Base-by-base conservation (phyloP, 2,797 vertebrate genomes). In the Acomys russatus region DNA sequence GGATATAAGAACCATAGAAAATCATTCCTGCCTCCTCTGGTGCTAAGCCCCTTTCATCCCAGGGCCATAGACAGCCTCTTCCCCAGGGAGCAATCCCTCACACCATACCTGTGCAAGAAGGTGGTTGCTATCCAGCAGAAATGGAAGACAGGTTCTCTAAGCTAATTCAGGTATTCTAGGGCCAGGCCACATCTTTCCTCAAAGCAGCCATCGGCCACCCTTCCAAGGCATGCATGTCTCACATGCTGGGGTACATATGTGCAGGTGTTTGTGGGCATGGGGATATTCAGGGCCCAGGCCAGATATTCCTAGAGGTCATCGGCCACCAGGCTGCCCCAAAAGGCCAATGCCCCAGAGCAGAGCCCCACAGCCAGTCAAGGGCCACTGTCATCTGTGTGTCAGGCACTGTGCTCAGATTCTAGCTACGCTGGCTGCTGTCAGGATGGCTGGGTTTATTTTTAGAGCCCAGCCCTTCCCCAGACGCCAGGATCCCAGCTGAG, bases 371-470 rank as follows among this genome's bases (percentile, higher is more conserved):
- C 68, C 1, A 0, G 56, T 38, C n/a, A 8, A 0, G 92, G 86
- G 35, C 70, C 25, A 1, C 96, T 0, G 17, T 92, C 90, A 49
- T 88, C 84, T 61, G 64, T 56, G 1, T 18, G 59, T 17, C 94
- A 80, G 95, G 86, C 63, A 71, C 71, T 1, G 70, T 76, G 59
- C 25, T 9, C 8, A 30, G 85, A 76, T 91, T 14, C 90, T 49
- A 82, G 71, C 83, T 56, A 85, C 54, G 1, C 51, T 64, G 59
- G 5, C 77, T 66, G 92, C 95, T 90, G 91, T 93, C 92, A 4
- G 78, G 74, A 91, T 97, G 92, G 97, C 70, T 35, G 97, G 35
- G 79, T 91, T 98, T 98, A 97, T 98, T 98, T 98, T 98, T 98
- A 98, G 97, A 96, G 68, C 87, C 96, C 0, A 0, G 97, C 89